A percentile compares a stretch with the other conserved stretches of the same genome.
Evolutionary conservation across 2,113 vertebrate species (phyloP).

Genomic region (Pelecanus crispus): DNA sequence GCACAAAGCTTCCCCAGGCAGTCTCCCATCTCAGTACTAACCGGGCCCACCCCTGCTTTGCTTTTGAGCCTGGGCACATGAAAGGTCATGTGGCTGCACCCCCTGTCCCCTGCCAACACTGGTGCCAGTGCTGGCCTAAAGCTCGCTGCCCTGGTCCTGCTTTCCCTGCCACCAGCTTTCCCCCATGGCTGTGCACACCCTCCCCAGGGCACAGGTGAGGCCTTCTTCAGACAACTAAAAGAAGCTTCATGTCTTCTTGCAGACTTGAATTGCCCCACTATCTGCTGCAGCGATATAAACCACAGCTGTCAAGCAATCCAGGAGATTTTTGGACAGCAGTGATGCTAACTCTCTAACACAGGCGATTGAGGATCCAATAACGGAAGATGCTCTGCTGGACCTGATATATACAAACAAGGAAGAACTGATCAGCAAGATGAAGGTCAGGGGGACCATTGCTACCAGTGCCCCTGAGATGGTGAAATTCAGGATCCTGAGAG

Average conservation of each 20-base stretch:
- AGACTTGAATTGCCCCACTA: background rate
- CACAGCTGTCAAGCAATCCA: background rate
- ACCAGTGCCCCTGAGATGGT: background rate
- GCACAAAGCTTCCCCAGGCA: background rate
- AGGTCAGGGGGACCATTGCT: background rate
- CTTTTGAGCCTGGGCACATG: no score
- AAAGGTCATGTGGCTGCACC: no score
- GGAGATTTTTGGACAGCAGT: background rate
- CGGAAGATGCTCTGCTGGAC: background rate
- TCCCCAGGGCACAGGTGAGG: background rate
- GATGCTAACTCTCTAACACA: background rate
- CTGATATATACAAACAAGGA: no score
- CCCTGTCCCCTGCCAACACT: background rate
- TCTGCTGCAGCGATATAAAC: background rate
- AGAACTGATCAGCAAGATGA: background rate
- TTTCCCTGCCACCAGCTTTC: background rate
- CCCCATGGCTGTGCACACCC: rapidly evolving
- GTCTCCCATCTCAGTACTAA: no score
- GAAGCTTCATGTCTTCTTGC: background rate
- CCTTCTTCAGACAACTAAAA: background rate
- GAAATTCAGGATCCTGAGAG: background rate
- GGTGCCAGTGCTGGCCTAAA: background rate
- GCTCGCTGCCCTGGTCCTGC: rapidly evolving
- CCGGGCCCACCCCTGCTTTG: rapidly evolving
- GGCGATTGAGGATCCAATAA: background rate